Evolutionary conservation across 2,888 invertebrate genomes (phyloP).

Genomic region (Sclerodermus sp.): DNA sequence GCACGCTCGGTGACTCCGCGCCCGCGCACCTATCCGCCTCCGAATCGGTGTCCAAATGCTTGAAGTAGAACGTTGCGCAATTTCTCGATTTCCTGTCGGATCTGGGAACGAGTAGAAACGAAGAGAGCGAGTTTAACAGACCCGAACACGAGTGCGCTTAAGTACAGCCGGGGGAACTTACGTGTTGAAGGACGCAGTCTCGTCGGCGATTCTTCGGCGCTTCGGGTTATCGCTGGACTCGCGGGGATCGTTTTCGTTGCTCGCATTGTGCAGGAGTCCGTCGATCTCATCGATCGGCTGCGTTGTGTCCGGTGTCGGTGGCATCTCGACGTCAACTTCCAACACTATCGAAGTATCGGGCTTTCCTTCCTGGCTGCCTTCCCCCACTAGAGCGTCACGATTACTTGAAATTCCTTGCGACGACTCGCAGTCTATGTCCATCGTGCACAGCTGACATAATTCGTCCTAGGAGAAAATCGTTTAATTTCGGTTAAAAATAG

Average conservation of each 20-base stretch:
- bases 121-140: no score
- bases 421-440: constrained; percentile 41
- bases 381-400: constrained; percentile 42
- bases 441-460: constrained; percentile 52
- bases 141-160: no score
- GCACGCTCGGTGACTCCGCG: constrained; percentile 57
- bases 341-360: no score
- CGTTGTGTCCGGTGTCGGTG: constrained; percentile 47
- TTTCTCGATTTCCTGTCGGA: constrained; percentile 80
- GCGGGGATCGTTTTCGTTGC: constrained; percentile 15
- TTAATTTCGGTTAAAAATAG: no score
- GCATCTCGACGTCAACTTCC: constrained; percentile 45
- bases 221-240: constrained; percentile 28
- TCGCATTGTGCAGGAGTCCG: constrained; percentile 8
- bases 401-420: constrained; percentile 19
- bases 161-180: no score
- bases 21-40: constrained; percentile 63
- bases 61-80: constrained; percentile 82
- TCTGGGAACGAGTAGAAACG: no score
- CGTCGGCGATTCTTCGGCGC: constrained; percentile 38
- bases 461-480: constrained; percentile 48
- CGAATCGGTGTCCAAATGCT: constrained; percentile 84
- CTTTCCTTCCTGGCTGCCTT: constrained; percentile 41
- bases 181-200: constrained; percentile 48
- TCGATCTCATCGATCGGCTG: constrained; percentile 46